Percentiles rank a stretch among this genome's conserved stretches.
phyloP scores from a whole-genome alignment of 2,797 vertebrate species.

The Argya squamiceps region DNA sequence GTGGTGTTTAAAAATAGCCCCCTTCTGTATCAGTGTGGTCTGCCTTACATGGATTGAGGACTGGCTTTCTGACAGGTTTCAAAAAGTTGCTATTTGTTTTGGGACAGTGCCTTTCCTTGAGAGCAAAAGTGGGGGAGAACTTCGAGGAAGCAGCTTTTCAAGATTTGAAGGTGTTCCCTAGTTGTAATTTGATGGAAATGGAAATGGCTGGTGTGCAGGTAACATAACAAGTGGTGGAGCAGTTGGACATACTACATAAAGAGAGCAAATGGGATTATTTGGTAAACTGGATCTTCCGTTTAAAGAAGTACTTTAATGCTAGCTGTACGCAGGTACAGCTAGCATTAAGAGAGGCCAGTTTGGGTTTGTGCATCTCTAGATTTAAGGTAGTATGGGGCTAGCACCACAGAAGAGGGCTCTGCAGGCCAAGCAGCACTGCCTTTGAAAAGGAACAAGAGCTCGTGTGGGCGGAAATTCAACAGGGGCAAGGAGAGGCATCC shows the following conservation, averaged over 20 bases:
- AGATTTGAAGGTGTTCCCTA: not conserved
- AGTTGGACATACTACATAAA: not conserved
- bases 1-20: not conserved
- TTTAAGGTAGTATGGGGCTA: not conserved
- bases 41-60: not conserved
- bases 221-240: not conserved
- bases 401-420: not conserved
- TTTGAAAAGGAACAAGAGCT: not conserved
- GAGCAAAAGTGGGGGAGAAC: not conserved
- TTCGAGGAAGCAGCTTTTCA: not conserved
- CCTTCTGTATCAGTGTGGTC: not conserved
- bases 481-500: not conserved
- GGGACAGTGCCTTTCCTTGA: not conserved
- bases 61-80: not conserved
- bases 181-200: not conserved
- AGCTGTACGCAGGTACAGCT: too few species aligned
- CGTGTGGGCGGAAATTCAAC: accelerated
- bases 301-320: not conserved
- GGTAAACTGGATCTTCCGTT: not conserved
- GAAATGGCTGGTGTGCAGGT: not conserved
- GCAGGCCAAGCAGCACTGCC: accelerated
- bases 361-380: not conserved
- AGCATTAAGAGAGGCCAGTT: not conserved
- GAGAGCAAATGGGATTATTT: not conserved
- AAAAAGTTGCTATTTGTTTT: not conserved